phyloP scores from a whole-genome alignment of 92 coral and sea anemone genomes.

The Porites rus region DNA sequence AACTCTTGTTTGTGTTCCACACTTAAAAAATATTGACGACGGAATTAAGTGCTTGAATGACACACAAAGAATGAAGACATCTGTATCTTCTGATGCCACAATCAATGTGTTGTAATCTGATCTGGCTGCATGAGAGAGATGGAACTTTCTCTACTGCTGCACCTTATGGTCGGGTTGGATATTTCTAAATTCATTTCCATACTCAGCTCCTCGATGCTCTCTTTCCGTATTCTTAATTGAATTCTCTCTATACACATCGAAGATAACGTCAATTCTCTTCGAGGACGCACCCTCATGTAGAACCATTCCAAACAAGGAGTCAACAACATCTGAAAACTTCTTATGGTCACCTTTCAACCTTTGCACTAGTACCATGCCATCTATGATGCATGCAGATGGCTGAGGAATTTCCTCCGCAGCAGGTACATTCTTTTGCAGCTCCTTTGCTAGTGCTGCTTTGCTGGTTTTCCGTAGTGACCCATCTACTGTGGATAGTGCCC shows the following conservation, averaged over 20 bases:
- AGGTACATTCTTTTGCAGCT: slow-evolving; percentile 47
- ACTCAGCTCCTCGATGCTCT: slow-evolving; percentile 44
- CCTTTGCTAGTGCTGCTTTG: slow-evolving; percentile 8
- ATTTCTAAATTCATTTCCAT: slow-evolving; percentile 44
- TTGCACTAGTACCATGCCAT: slow-evolving; percentile 80
- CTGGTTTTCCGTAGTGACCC: slow-evolving; percentile 49
- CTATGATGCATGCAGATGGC: slow-evolving; percentile 61
- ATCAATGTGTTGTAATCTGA: slow-evolving; percentile 45
- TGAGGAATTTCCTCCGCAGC: slow-evolving; percentile 57
- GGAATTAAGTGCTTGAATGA: slow-evolving; percentile 43
- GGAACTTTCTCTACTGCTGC: slow-evolving; percentile 55
- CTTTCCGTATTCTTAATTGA: slow-evolving; percentile 72
- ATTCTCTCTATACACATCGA: slow-evolving; percentile 45
- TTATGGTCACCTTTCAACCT: slow-evolving; percentile 60
- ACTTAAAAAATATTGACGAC: slow-evolving; percentile 50
- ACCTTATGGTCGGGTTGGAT: slow-evolving; percentile 39
- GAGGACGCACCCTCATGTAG: slow-evolving; percentile 39
- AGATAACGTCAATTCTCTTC: slow-evolving; percentile 60
- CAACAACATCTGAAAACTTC: slow-evolving; percentile 57
- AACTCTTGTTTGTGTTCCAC: slow-evolving; percentile 62
- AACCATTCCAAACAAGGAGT: slow-evolving; percentile 25
- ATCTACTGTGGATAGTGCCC: slow-evolving; percentile 61
- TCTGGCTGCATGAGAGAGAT: slow-evolving; percentile 56
- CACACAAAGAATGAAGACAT: slow-evolving; percentile 60
- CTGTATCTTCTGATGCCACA: slow-evolving; percentile 70